phyloP scores from a whole-genome alignment of 1,140 invertebrate species.

The Drosophila ambigua region DNA sequence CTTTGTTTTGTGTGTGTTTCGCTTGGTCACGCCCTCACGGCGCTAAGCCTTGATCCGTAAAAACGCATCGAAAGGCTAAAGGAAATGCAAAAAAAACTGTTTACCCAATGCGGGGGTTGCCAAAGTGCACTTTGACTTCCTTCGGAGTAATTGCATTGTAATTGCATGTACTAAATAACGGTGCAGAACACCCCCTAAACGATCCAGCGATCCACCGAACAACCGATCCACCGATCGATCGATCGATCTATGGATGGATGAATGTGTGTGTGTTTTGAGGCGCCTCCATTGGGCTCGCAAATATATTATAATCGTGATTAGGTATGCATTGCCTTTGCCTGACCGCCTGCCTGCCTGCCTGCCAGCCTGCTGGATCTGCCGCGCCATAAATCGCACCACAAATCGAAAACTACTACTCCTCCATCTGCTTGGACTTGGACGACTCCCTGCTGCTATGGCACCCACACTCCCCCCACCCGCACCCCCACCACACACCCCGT shows the following conservation, averaged over 20 bases:
- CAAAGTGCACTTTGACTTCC: conserved; percentile 75
- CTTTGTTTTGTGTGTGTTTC: too few relatives aligned
- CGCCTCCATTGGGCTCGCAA: conserved; percentile 64
- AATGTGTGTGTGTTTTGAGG: conserved; percentile 26
- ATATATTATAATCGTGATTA: conserved; percentile 80
- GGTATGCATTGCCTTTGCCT: conserved; percentile 58
- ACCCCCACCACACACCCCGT: too few relatives aligned
- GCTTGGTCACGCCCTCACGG: too few relatives aligned
- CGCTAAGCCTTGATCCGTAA: too few relatives aligned
- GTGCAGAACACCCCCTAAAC: conserved; percentile 42
- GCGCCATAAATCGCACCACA: conserved; percentile 78
- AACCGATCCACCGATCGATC: too few relatives aligned
- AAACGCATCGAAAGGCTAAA: too few relatives aligned
- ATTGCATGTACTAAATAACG: conserved; percentile 67
- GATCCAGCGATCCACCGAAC: conserved; percentile 21
- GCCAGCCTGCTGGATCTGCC: conserved; percentile 65
- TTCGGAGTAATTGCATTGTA: conserved; percentile 76
- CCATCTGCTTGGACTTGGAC: conserved; percentile 25
- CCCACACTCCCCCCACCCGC: background rate
- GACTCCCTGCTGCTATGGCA: background rate
- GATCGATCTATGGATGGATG: too few relatives aligned
- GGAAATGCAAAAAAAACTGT: too few relatives aligned
- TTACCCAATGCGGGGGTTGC: too few relatives aligned
- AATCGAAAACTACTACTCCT: conserved; percentile 50
- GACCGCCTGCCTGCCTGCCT: too few relatives aligned